Evolutionary conservation across 2,888 invertebrate genomes (phyloP), one percentile per base, ranked within the genome.

Genomic region (Exocentrus adspersus): DNA sequence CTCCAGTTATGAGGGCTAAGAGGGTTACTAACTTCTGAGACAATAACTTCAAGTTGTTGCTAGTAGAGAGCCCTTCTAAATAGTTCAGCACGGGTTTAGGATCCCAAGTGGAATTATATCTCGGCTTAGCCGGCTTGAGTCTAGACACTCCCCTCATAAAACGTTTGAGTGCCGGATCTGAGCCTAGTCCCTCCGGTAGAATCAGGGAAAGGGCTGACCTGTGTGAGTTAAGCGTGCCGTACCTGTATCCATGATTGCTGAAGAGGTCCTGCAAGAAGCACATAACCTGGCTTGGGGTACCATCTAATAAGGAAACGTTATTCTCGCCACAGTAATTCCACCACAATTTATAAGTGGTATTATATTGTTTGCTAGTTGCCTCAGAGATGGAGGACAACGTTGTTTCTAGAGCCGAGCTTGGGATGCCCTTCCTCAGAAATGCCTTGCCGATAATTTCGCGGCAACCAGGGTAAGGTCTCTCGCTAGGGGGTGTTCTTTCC

Each of bases 401-500:
- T 12, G 46, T 24, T 19, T 12, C 12, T 12, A 46, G 10, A 9
- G 48, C 48, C 6, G 24, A n/a, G 9, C 7, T 19, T 28, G 28
- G 48, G 3, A 48, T 20, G 9, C 20, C 14, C 16, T 28, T 28
- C 42, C 14, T 54, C 7, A 41, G 20, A 24, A 46, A 57, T 9
- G 28, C 30, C 43, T 43, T 14, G 17, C 58, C 16, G 17, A 63
- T 42, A 63, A 63, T 42, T 52, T 59, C 19, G 20, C 52, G 12
- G 32, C 58, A 16, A 46, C 59, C 53, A 59, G 53, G 46, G 45
- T 59, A 63, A 63, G 59, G 6, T 14, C 41, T 9, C 53, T 51
- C 12, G 41, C 16, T 12, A 60, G n/a, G 9, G 60, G 64, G 20
- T 64, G 52, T 10, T 14, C 17, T 6, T 54, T 21, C 12, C 60